Base-by-base conservation (phyloP, 2,797 vertebrate genomes). In the Artibeus lituratus region DNA sequence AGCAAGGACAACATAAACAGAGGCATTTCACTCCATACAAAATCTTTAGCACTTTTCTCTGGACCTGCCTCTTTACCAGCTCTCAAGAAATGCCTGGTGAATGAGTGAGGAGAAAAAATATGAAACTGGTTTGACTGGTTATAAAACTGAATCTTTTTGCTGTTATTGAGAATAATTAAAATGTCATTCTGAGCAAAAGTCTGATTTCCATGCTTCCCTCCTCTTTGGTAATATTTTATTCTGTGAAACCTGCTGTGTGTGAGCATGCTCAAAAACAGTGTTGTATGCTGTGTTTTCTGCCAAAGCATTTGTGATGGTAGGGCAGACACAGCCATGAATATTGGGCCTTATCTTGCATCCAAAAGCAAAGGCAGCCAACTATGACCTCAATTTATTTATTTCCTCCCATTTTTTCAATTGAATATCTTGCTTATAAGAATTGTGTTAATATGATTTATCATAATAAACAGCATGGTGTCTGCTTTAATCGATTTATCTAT, bases 401-500 rank as follows among this genome's bases (percentile, higher is more conserved):
- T 92, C 76, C 53, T 53, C 14, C 51, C 91, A 95, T 92, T 94
- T 67, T 57, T 47, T 91, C 87, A 95, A 90, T 70, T 96, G 72
- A 96, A 18, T 87, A 85, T 96, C 80, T 90, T 87, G 5, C 57
- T 76, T 7, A 2, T 78, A 80, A 92, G 81, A 94, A 10, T 96
- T 94, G 5, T 81, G 49, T 90, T 97, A 94, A 90, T 84, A 10
- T 92, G 78, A 74, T 96, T 84, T 53, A 89, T 2, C 9, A 93
- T 82, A 97, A 70, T 90, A 96, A 97, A 78, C 26, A 95, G 93
- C 91, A 90, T 1, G 24, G 57, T 83, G 96, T 89, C 93, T 96
- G 26, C 59, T 97, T 94, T 97, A 96, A 97, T 92, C 59, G 80
- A 69, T 85, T 92, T 94, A 78, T 86, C 26, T 96, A 96, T 97